Evolutionary conservation across 35 echinoderm and acorn worm species (phyloP), one percentile per base, ranked within the genome.

Genomic region (Patiria miniata): DNA sequence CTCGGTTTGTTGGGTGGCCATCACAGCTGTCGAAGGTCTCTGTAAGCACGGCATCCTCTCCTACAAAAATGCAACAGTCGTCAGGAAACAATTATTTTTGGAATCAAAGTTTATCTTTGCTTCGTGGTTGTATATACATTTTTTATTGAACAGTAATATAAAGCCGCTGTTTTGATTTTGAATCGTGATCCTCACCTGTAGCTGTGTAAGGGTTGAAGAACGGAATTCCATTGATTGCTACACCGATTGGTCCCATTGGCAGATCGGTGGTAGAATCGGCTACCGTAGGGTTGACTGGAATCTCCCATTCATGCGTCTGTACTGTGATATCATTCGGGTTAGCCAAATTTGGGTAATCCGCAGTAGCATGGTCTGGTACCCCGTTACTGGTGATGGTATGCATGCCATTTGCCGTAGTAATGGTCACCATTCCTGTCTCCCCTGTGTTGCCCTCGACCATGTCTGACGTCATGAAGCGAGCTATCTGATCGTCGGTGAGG

Each of bases 21-120:
- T n/a, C n/a, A n/a, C 94, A 97, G 1, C 40, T 17, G 42, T 97
- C 94, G 73, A 97, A 97, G 1, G 52, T 91, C 89, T 94, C 57
- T 5, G 57, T 60, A 18, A 60, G 28, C 28, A 60, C 57, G 5
- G 57, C 57, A 26, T 60, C 57, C 28, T 60, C 57, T n/a, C 57
- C 57, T 60, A 60, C 19, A 60, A 18, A 14, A 18, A 60, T n/a
- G 5, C 57, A 60, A 60, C 19, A 57, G 1, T 18, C 22, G 53
- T 17, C 14, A 57, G 14, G n/a, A 57, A 57, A 57, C 3, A 17
- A 4, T 17, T 1, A 57, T 1, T 57, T 14, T 14, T 1, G 14
- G 53, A 17, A n/a, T n/a, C 3, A 0, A 3, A n/a, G 3, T 57
- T 57, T 57, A 0, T 57, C n/a, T 57, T 57, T 60, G 57, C 19